Conservation (phyloP, 2,888 invertebrate genomes). For the Xestia c-nigrum region DNA sequence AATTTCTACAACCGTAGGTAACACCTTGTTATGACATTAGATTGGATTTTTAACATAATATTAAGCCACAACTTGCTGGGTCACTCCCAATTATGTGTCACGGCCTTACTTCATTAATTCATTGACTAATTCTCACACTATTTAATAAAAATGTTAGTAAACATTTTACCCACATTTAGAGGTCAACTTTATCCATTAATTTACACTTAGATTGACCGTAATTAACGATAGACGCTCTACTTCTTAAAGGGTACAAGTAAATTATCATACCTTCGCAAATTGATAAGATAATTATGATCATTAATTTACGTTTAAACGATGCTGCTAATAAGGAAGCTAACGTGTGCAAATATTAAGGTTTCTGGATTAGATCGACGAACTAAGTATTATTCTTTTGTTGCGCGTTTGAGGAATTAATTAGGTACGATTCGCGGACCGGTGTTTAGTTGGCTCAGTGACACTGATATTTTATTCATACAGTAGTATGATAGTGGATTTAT, state of each 20-base stretch:
- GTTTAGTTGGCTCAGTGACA: constrained; percentile 26
- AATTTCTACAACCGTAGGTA: constrained; percentile 9
- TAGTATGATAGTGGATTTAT: not conserved
- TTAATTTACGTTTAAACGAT: constrained; percentile 35
- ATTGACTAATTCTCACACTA: constrained; percentile 52
- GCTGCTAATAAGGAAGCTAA: constrained; percentile 36
- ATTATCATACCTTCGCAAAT: constrained; percentile 51
- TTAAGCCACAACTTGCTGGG: constrained; percentile 29
- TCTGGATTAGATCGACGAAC: constrained; percentile 39
- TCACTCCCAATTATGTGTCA: constrained; percentile 45
- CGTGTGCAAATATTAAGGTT: constrained; percentile 38
- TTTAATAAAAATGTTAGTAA: constrained; percentile 37
- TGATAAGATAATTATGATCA: constrained; percentile 51
- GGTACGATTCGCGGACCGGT: constrained; percentile 18
- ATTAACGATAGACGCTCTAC: constrained; percentile 38
- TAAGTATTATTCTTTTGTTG: constrained; percentile 41
- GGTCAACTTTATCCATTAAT: constrained; percentile 46
- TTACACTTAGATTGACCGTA: constrained; percentile 40
- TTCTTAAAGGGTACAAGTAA: constrained; percentile 25
- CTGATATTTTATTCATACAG: constrained; percentile 55
- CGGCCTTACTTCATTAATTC: constrained; percentile 56
- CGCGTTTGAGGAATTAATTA: constrained; percentile 20
- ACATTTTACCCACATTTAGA: constrained; percentile 31
- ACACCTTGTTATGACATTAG: constrained; percentile 27
- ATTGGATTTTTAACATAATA: constrained; percentile 22